Conservation (phyloP, 1,140 invertebrate genomes). For the Reticulitermes speratus region DNA sequence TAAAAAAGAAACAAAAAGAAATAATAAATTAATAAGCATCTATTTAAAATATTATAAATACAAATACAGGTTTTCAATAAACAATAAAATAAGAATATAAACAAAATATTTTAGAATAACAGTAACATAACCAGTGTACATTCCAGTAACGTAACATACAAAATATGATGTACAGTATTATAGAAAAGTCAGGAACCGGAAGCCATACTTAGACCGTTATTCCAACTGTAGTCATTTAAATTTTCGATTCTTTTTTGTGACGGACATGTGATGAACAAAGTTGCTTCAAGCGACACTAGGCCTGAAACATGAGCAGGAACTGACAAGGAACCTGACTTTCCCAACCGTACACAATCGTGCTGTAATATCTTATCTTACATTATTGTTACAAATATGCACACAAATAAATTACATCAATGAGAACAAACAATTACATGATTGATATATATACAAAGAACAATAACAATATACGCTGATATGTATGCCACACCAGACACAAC, state of each 20-base stretch:
- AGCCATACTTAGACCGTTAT: background rate
- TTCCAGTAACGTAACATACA: background rate
- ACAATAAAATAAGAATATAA: slow-evolving; percentile 22
- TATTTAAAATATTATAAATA: slow-evolving; percentile 4
- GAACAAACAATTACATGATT: background rate
- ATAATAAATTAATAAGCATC: slow-evolving; percentile 44
- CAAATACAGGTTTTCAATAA: slow-evolving; percentile 22
- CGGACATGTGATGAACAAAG: background rate
- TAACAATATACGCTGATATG: background rate
- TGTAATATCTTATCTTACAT: background rate
- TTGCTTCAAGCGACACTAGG: background rate
- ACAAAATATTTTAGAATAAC: background rate
- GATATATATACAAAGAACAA: background rate
- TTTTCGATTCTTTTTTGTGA: background rate
- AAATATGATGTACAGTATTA: background rate
- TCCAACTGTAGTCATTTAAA: background rate
- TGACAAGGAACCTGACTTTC: background rate
- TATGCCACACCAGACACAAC: background rate
- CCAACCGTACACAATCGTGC: background rate
- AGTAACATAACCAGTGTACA: background rate
- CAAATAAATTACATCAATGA: background rate
- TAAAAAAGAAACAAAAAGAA: slow-evolving; percentile 69
- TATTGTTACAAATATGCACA: background rate
- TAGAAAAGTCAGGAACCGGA: background rate
- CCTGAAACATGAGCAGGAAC: background rate